These are phyloP conservation scores for Chelmon rostratus DNA, from an alignment of 2,797 vertebrate species.

Conservation along the genomic window DNA sequence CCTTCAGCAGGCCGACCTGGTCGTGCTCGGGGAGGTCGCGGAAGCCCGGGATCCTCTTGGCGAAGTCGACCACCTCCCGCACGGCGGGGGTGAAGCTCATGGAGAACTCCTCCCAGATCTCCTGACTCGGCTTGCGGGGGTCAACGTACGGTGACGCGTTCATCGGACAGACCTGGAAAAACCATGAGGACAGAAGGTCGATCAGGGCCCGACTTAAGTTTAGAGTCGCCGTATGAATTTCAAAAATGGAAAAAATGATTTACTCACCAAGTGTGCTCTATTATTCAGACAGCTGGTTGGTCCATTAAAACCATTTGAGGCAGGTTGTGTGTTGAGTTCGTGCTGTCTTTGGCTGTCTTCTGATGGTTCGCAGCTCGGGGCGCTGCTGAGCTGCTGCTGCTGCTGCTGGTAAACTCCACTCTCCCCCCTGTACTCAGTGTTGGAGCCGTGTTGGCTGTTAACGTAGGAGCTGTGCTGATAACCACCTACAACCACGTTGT, in stretches of 20 bases:
- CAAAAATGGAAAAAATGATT: accelerated
- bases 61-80: conserved; percentile 98
- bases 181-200: conserved; percentile 28
- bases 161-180: conserved; percentile 94
- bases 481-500: conserved; percentile 61
- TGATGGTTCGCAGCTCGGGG: conserved; percentile 81
- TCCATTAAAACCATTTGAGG: conserved; percentile 74
- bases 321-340: conserved; percentile 52
- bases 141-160: conserved; percentile 93
- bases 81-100: conserved; percentile 98
- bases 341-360: conserved; percentile 81
- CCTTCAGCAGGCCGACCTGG: conserved; percentile 97
- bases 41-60: conserved; percentile 96
- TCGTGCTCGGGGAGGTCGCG: conserved; percentile 95
- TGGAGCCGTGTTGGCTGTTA: conserved; percentile 73
- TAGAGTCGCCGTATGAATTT: background rate
- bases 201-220: background rate
- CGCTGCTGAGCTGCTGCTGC: conserved; percentile 76
- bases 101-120: conserved; percentile 99
- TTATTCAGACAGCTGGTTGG: conserved; percentile 54
- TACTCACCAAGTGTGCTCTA: conserved; percentile 76
- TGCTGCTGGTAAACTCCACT: conserved; percentile 78
- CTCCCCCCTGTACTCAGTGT: conserved; percentile 85
- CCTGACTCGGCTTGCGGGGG: conserved; percentile 93
- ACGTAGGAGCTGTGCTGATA: conserved; percentile 73